These are phyloP conservation scores for Hycleus cichorii DNA, from an alignment of 1,140 invertebrate species.

Conservation along the genomic window DNA sequence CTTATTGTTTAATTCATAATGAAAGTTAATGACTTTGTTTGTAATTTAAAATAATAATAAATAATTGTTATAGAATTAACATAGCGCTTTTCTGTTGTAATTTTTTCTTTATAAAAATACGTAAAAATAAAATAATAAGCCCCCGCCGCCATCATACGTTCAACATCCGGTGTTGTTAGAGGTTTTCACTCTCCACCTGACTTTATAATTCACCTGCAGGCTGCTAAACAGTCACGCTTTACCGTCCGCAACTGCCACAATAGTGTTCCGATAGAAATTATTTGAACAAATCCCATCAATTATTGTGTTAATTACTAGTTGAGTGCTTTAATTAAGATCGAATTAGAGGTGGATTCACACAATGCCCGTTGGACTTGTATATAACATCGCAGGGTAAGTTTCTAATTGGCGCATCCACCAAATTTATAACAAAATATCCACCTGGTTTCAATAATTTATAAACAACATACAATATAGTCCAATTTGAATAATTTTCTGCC, in stretches of 20 bases:
- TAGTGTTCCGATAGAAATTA: not conserved
- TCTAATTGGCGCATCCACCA: no score
- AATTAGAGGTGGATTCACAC: not conserved
- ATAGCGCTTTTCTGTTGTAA: not conserved
- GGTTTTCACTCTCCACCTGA: constrained; percentile 25
- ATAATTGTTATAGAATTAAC: not conserved
- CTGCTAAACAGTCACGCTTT: constrained; percentile 15
- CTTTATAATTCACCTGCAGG: constrained; percentile 27
- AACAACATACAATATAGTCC: no score
- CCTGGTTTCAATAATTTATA: no score
- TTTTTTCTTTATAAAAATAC: constrained; percentile 5
- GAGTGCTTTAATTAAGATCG: no score
- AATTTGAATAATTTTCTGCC: constrained; percentile 20
- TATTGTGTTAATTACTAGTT: no score
- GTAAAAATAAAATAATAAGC: not conserved
- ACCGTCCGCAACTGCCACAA: constrained; percentile 8
- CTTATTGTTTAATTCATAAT: no score
- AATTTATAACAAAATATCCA: no score
- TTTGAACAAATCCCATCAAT: not conserved
- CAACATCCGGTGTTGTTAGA: constrained; percentile 21
- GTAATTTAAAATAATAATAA: not conserved
- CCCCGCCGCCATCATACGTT: constrained; percentile 18
- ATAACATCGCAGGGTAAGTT: constrained; percentile 18
- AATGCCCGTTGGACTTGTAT: constrained; percentile 26
- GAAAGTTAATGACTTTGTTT: not conserved